Conservation (phyloP, 2,888 invertebrate genomes). For the Nemotelus nigrinus region DNA sequence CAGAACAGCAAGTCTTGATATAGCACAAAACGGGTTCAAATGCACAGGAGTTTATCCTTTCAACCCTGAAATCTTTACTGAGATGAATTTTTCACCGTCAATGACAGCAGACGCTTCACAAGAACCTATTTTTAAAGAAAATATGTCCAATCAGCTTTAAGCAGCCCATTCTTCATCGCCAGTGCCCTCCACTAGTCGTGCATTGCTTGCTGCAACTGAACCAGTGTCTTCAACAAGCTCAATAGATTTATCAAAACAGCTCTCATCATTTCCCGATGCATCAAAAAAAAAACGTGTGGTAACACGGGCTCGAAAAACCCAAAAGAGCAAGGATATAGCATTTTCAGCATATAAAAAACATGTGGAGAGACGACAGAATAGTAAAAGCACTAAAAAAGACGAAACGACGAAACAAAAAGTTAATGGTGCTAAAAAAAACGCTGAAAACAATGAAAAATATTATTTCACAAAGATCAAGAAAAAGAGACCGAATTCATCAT, state of each 20-base stretch:
- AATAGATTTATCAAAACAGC: not conserved
- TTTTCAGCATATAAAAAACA: not conserved
- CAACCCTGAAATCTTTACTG: constrained; percentile 13
- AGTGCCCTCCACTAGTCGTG: not conserved
- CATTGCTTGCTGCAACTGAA: not conserved
- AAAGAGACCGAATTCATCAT: constrained; percentile 23
- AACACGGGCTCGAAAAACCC: not conserved
- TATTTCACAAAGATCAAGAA: not conserved
- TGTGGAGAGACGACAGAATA: not conserved
- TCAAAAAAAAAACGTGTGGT: not conserved
- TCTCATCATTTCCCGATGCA: not conserved
- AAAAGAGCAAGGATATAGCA: not conserved
- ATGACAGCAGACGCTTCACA: too few species aligned
- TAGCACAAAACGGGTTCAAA: constrained; percentile 18
- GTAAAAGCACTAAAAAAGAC: not conserved
- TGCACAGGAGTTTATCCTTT: constrained; percentile 32
- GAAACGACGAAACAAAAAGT: not conserved
- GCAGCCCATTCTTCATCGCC: not conserved
- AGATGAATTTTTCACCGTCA: not conserved
- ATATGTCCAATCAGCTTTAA: constrained; percentile 9
- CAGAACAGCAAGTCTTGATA: not conserved
- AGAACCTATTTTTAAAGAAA: not conserved
- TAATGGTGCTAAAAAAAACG: not conserved
- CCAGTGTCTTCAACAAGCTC: not conserved
- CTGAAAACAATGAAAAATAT: not conserved